Conservation (phyloP, 2,113 vertebrate species). For the Trogon melanurus region DNA sequence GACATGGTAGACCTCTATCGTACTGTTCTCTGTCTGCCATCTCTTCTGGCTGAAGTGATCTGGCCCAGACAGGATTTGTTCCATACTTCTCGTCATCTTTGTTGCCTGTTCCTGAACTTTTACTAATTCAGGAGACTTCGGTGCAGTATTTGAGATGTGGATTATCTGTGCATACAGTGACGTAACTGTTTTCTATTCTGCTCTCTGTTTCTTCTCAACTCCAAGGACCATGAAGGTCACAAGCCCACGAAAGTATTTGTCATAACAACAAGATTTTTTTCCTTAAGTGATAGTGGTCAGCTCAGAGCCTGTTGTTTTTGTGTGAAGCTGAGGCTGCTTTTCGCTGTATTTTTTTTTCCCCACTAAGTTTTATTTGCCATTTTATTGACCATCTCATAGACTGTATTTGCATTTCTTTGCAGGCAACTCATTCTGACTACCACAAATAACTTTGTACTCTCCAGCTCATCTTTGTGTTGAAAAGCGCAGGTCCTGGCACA, state of each 20-base stretch:
- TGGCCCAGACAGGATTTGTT: neutral
- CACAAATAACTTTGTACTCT: neutral
- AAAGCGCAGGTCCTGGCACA: neutral
- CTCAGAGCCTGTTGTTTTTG: neutral
- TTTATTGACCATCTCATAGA: neutral
- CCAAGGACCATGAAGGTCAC: neutral
- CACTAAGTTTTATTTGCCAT: neutral
- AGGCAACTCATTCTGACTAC: neutral
- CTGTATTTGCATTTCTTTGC: neutral
- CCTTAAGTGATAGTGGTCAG: neutral
- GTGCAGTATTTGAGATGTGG: neutral
- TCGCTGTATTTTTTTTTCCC: neutral
- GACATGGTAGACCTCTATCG: neutral
- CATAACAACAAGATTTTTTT: neutral
- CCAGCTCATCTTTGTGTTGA: neutral
- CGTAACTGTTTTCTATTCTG: neutral
- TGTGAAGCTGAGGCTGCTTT: neutral
- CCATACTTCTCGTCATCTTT: neutral
- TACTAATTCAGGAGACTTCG: neutral
- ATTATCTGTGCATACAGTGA: neutral
- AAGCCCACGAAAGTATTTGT: neutral
- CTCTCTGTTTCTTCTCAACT: neutral
- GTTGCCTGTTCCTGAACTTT: neutral
- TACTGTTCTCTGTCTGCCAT: accelerated
- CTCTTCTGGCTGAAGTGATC: neutral